phyloP scores from a whole-genome alignment of 2,113 vertebrate genomes.

The Mandrillus leucophaeus region DNA sequence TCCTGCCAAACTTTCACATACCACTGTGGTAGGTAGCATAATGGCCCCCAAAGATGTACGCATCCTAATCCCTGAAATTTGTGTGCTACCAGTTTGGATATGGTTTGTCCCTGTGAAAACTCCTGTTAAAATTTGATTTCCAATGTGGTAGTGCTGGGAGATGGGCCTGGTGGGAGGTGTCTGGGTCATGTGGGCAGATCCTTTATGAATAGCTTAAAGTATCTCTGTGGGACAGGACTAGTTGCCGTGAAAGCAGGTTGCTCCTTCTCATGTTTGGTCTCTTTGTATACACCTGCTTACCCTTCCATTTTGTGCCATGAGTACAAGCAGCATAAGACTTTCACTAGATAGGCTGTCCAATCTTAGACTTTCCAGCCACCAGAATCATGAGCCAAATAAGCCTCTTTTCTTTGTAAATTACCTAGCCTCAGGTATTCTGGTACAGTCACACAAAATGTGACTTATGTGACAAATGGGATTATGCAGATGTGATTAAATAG shows the following conservation, averaged over 20 bases:
- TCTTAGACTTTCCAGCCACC: not conserved
- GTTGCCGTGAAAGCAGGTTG: not conserved
- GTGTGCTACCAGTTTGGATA: not conserved
- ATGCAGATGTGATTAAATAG: not conserved
- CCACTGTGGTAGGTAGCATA: not conserved
- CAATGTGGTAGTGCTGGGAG: not conserved
- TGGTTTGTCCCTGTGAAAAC: not conserved
- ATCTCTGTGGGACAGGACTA: not conserved
- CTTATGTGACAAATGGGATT: not conserved
- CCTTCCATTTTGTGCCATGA: not conserved
- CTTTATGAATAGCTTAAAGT: not conserved
- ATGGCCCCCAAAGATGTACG: not conserved
- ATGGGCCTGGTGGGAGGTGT: not conserved
- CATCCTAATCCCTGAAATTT: not conserved
- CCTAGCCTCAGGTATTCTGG: not conserved
- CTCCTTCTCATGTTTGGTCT: not conserved
- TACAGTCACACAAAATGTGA: not conserved
- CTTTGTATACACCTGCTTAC: not conserved
- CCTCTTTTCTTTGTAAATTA: not conserved
- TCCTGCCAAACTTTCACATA: not conserved
- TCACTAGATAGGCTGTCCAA: not conserved
- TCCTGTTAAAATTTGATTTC: not conserved
- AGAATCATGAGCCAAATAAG: not conserved
- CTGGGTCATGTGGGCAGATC: not conserved
- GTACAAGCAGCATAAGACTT: not conserved